These are phyloP conservation scores for Sarcophaga variegata DNA, from an alignment of 2,888 invertebrate genomes.

Conservation along the genomic window DNA sequence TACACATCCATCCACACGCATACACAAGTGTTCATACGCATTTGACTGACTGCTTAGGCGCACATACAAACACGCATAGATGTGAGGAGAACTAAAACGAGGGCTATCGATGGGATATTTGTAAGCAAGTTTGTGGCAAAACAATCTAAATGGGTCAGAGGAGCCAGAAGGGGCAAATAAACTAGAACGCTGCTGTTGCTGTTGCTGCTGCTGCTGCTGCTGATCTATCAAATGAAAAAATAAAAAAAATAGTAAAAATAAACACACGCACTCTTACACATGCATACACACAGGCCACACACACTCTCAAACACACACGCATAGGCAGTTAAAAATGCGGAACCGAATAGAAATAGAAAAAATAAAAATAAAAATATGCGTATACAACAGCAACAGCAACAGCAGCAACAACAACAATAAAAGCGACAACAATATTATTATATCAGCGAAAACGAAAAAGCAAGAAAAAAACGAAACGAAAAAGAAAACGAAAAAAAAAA, in stretches of 20 bases:
- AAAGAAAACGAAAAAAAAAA: neutral
- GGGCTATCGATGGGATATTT: constrained; percentile 52
- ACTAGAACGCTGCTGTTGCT: neutral
- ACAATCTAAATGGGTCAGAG: constrained; percentile 47
- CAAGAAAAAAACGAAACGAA: constrained; percentile 2
- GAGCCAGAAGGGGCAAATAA: neutral
- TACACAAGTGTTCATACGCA: too few species aligned
- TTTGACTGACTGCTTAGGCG: too few species aligned
- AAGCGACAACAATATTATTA: constrained; percentile 32
- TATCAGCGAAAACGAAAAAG: constrained; percentile 35
- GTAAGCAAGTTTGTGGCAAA: constrained; percentile 7
- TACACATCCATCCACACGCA: too few species aligned
- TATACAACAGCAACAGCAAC: neutral
- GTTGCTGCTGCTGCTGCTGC: neutral
- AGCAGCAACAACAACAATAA: neutral
- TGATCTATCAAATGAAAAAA: constrained; percentile 26
- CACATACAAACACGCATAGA: too few species aligned
- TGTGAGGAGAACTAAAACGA: constrained; percentile 31
- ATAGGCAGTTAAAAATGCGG: constrained; percentile 55
- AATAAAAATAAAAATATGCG: constrained; percentile 32
- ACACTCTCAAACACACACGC: neutral
- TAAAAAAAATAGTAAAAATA: constrained; percentile 33
- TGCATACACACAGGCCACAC: neutral
- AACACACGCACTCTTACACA: constrained; percentile 17
- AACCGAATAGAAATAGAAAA: constrained; percentile 50